These are phyloP conservation scores for Molorchus minor DNA, from an alignment of 2,888 invertebrate species.

Conservation along the genomic window DNA sequence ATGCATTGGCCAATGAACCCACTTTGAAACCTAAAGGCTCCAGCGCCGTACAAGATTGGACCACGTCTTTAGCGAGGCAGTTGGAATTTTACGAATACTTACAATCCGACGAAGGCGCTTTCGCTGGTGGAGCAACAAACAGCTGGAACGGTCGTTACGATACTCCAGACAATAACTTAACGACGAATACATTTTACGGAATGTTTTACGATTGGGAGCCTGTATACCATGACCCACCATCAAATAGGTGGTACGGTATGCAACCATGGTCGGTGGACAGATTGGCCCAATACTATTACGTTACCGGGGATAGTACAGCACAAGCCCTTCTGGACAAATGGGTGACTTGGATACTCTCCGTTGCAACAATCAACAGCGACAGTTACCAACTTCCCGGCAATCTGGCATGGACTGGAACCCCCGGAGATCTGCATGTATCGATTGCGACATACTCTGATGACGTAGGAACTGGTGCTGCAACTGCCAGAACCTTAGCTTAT, in stretches of 20 bases:
- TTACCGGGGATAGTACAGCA: constrained; percentile 40
- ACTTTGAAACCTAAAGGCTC: constrained; percentile 42
- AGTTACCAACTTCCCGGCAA: constrained; percentile 31
- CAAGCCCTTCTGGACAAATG: constrained; percentile 41
- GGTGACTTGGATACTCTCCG: constrained; percentile 39
- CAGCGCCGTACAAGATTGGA: constrained; percentile 44
- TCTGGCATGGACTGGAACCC: constrained; percentile 38
- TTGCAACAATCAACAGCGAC: constrained; percentile 31
- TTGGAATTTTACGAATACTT: constrained; percentile 44
- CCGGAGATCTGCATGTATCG: constrained; percentile 34
- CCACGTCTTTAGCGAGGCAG: constrained; percentile 42
- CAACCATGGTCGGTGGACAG: constrained; percentile 45
- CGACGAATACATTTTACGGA: constrained; percentile 38
- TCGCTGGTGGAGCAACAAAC: constrained; percentile 47
- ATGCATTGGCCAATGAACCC: constrained; percentile 37
- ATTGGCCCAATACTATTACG: constrained; percentile 46
- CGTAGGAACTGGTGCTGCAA: constrained; percentile 42
- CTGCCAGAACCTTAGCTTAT: constrained; percentile 39
- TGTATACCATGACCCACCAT: too few species aligned
- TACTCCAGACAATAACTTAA: constrained; percentile 38
- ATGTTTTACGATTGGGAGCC: too few species aligned
- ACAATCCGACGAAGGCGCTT: constrained; percentile 44
- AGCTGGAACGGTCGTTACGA: constrained; percentile 46
- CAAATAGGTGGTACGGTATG: constrained; percentile 35
- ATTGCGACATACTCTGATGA: constrained; percentile 33